Base-by-base conservation (phyloP, 2,113 vertebrate species). In the Rhinoptilus africanus region DNA sequence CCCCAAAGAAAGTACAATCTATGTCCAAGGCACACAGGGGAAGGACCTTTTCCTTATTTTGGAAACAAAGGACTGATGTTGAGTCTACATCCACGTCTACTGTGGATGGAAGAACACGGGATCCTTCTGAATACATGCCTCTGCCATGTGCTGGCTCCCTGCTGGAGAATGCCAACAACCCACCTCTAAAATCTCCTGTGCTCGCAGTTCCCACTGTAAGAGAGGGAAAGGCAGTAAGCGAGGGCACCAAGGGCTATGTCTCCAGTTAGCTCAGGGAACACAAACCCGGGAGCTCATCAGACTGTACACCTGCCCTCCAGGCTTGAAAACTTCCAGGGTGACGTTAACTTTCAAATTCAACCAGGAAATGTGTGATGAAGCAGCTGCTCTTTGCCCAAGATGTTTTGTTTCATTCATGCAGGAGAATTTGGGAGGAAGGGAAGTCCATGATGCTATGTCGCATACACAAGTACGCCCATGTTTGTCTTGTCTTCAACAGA, bases 401-500 rank as follows among this genome's bases (percentile, higher is more conserved):
- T 4, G 1, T 45, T 81, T 68, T 89, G 17, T 66, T 68, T 69
- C 48, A 53, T 51, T 73, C 18, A 23, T 34, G 45, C 22, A 76
- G 43, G 23, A 95, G 57, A 35, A 56, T 69, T 7, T 62, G 37
- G 14, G 45, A 68, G 23, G 77, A 95, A 76, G n/a, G 60, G 26
- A 32, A 92, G 45, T 6, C 22, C 28, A 3, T 50, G 35, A 5
- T 75, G 4, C 6, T 32, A 35, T 22, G 20, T 77, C 45, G 37
- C 0, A 0, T 16, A 30, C 12, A 17, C 5, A 34, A 10, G 8
- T 16, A 16, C 10, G 21, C 8, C 14, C 2, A 0, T 16, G 19
- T 34, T 62, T 57, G 21, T 16, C 50, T 60, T 54, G 22, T 59
- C 73, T 71, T 39, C 0, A 2, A 8, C 1, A 8, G 24, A 6